These are phyloP conservation scores for Triops cancriformis DNA, from an alignment of 1,140 invertebrate genomes.

Conservation along the genomic window DNA sequence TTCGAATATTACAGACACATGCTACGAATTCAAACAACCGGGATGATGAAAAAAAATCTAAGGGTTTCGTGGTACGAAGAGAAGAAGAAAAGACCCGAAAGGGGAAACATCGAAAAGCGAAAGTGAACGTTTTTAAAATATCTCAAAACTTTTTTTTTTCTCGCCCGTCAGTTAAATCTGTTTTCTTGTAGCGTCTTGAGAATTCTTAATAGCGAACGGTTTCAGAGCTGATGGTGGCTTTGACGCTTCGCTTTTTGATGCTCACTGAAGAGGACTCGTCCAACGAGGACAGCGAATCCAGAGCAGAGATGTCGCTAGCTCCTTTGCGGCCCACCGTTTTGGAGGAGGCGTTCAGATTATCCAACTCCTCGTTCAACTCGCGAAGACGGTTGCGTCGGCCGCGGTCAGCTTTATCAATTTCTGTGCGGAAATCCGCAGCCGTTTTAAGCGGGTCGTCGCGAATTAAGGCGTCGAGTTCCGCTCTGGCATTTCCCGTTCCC, in stretches of 20 bases:
- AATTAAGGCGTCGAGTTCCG: not conserved
- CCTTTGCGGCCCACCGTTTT: not conserved
- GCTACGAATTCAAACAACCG: not conserved
- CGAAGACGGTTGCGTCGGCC: conserved; percentile 18
- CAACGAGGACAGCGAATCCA: conserved; percentile 13
- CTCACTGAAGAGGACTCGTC: conserved; percentile 24
- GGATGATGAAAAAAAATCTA: not conserved
- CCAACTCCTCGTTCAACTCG: conserved; percentile 19
- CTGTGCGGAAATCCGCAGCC: conserved; percentile 19
- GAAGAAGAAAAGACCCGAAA: not conserved
- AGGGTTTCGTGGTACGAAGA: not conserved
- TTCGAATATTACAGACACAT: not conserved
- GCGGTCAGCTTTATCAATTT: conserved; percentile 22
- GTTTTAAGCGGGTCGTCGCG: conserved; percentile 16
- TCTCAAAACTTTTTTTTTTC: not conserved
- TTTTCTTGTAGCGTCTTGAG: not conserved
- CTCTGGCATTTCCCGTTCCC: not conserved
- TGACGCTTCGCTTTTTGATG: conserved; percentile 28
- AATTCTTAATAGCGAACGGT: conserved; percentile 23
- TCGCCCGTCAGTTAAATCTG: too few species aligned
- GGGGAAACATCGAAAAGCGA: not conserved
- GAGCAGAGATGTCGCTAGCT: conserved; percentile 1
- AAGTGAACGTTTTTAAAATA: not conserved
- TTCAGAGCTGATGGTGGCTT: conserved; percentile 27
- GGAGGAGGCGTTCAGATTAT: not conserved